Conservation (phyloP, 2,888 invertebrate genomes). For the Sarcophaga carnaria region DNA sequence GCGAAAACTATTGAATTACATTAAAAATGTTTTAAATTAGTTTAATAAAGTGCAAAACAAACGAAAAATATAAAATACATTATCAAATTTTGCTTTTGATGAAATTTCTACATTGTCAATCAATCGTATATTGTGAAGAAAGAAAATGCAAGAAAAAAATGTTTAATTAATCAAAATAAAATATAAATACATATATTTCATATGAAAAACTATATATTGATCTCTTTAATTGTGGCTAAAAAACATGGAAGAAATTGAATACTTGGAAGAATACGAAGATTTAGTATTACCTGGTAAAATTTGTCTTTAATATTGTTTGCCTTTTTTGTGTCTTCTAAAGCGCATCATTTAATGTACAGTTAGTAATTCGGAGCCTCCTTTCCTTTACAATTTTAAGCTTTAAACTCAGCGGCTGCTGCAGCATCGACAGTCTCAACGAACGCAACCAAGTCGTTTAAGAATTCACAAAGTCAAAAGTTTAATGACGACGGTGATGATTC, state of each 20-base stretch:
- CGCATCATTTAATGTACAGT: slow-evolving; percentile 41
- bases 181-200: not conserved
- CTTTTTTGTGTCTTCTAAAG: slow-evolving; percentile 24
- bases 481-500: slow-evolving; percentile 72
- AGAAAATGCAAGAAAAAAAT: slow-evolving; percentile 9
- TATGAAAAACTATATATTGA: slow-evolving; percentile 6
- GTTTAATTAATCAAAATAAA: slow-evolving; percentile 15
- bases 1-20: slow-evolving; percentile 18
- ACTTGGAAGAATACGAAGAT: slow-evolving; percentile 80
- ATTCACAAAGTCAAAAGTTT: slow-evolving; percentile 16
- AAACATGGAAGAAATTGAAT: slow-evolving; percentile 80
- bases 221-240: slow-evolving; percentile 23
- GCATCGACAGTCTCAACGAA: slow-evolving; percentile 30
- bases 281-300: slow-evolving; percentile 78
- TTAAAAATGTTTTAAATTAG: not conserved
- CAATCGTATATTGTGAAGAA: not conserved
- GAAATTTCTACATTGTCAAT: not conserved
- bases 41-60: not conserved
- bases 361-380: slow-evolving; percentile 53
- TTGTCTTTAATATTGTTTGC: slow-evolving; percentile 19
- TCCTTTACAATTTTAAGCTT: slow-evolving; percentile 60
- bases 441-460: slow-evolving; percentile 32
- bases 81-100: not conserved
- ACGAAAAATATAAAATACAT: not conserved
- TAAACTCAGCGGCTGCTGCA: slow-evolving; percentile 62